Evolutionary conservation across 2,888 invertebrate species (phyloP), one percentile per base, ranked within the genome.

Genomic region (Mantis religiosa): DNA sequence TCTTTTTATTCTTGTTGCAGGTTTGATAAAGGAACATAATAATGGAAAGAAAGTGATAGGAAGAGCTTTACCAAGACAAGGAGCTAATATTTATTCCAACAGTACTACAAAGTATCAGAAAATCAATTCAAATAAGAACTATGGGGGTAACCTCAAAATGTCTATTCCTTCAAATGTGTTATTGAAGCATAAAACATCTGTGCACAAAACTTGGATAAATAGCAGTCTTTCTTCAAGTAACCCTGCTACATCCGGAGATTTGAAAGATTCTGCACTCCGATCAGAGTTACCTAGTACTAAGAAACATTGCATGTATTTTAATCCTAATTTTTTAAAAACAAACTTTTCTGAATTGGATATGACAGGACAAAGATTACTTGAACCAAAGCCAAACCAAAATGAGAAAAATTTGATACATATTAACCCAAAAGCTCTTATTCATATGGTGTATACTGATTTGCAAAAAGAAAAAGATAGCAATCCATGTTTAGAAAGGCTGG

Each of bases 351-450:
- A 82, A 41, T 27, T 34, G 30, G 9, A 34, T 82, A 8, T 34
- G 47, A 28, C 81, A 28, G 27, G 27, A 15, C 20, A 28, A 86
- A 81, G 25, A n/a, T 30, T 20, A 20, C 30, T 25, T 30, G 25
- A 71, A 86, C 8, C 71, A 15, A 34, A 83, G 27, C 12, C n/a
- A 14, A 25, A 84, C 4, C 84, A 27, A 85, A 83, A 47, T 27
- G 41, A n/a, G 88, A 89, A 83, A 81, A 81, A 85, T 88, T 83
- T 34, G 88, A 71, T 89, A 8, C 87, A 88, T 47, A 85, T 89
- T 25, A 89, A 89, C 54, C 89, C 89, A 81, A 89, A 88, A 88
- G 88, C 88, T 41, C 82, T 85, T 83, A 85, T 88, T 27, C 89
- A 88, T 28, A 20, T 82, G 12, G 83, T 88, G 71, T 83, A 88